Base-by-base conservation (phyloP, 2,797 vertebrate genomes). In the Gambelia wislizenii region DNA sequence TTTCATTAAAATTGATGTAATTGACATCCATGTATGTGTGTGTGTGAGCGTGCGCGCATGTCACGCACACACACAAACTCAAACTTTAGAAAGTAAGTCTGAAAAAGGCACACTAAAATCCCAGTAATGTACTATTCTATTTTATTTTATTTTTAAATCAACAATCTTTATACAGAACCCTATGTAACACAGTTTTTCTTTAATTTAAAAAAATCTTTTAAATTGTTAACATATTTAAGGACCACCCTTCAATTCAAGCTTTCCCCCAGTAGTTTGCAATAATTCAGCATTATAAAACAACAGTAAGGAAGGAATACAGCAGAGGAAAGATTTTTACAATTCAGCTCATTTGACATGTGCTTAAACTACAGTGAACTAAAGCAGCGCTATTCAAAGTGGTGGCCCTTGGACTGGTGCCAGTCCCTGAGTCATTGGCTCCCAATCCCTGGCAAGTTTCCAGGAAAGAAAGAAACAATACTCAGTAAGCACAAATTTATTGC, bases 1-100 rank as follows among this genome's bases (percentile, higher is more conserved):
- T 36, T 80, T 42, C 42, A 89, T 14, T 76, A 74, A 82, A 86
- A 86, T 42, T 36, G 42, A 10, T 80, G 36, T 36, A 79, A 75
- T 20, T 75, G n/a, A 75, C 14, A 27, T 49, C 20, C 20, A 89
- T 33, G 25, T 20, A 67, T 39, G 22, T 25, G 25, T n/a, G n/a
- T n/a, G n/a, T n/a, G n/a, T n/a, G n/a, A n/a, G n/a, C n/a, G n/a
- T n/a, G n/a, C n/a, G n/a, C n/a, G n/a, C n/a, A n/a, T n/a, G n/a
- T n/a, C n/a, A n/a, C n/a, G n/a, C n/a, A n/a, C n/a, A n/a, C n/a
- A n/a, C n/a, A n/a, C n/a, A n/a, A n/a, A n/a, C n/a, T n/a, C n/a
- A n/a, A n/a, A n/a, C n/a, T 22, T 70, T 80, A 16, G 27, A 8
- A 89, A 67, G 30, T 59, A 25, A 44, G 25, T 49, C 9, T 80